Percentiles rank a stretch among this genome's conserved stretches.
Evolutionary conservation across 2,113 vertebrate species (phyloP).

Genomic region (Malurus alboscapulatus): DNA sequence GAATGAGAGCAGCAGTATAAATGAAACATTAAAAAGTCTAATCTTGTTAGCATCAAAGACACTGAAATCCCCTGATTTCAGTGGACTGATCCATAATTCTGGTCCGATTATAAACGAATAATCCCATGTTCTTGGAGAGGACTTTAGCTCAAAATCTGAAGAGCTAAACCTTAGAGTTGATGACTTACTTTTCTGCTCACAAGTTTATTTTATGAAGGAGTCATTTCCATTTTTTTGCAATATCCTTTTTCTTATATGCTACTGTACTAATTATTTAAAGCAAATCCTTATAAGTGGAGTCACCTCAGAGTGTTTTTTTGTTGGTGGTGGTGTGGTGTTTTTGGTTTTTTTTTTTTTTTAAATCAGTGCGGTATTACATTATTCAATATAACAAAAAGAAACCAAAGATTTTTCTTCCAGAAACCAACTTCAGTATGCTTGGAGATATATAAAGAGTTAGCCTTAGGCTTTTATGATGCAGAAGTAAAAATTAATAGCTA

Average conservation of each 20-base stretch:
- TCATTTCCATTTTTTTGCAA: background rate
- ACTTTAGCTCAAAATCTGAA: background rate
- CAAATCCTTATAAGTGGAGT: background rate
- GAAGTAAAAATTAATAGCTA: conserved; percentile 64
- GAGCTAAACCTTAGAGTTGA: background rate
- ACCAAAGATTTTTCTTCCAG: background rate
- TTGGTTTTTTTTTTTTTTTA: no score
- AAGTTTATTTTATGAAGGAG: background rate
- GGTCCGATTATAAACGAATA: background rate
- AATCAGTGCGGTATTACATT: background rate
- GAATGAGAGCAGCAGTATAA: background rate
- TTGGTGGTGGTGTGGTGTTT: background rate
- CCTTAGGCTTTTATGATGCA: conserved; percentile 52
- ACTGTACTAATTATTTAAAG: background rate
- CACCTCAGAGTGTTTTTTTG: background rate
- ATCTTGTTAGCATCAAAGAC: background rate
- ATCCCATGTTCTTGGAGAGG: background rate
- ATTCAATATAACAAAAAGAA: conserved; percentile 26
- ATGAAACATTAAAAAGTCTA: background rate
- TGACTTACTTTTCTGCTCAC: background rate
- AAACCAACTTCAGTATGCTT: background rate
- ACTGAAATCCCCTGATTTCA: background rate
- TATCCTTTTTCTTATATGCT: background rate
- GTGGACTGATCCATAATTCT: background rate
- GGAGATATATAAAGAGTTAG: conserved; percentile 35